Evolutionary conservation across 2,113 vertebrate genomes (phyloP).

Genomic region (Zingel zingel): DNA sequence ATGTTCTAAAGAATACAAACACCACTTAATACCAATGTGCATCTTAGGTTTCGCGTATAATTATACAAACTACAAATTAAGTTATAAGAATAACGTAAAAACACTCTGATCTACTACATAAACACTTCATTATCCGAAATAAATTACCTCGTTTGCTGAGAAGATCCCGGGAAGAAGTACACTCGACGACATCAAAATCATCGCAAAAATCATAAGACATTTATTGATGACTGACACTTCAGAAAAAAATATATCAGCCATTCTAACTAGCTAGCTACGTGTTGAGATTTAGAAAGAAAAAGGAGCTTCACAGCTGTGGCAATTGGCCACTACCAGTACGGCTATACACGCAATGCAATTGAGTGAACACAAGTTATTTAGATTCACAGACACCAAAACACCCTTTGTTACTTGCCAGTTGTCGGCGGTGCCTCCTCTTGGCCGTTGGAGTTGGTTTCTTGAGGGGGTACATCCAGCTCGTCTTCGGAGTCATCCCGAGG

Average conservation of each 20-base stretch:
- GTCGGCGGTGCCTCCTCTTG: conserved; percentile 79
- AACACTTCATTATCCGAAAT: conserved; percentile 42
- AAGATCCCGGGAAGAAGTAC: conserved; percentile 45
- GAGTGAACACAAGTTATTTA: conserved; percentile 78
- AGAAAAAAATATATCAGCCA: conserved; percentile 56
- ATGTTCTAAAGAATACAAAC: conserved; percentile 11
- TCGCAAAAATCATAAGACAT: conserved; percentile 63
- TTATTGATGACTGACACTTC: conserved; percentile 70
- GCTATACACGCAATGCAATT: conserved; percentile 70
- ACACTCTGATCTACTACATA: conserved; percentile 27
- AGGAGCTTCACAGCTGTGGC: conserved; percentile 59
- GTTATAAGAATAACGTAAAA: conserved; percentile 44
- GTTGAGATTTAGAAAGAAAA: conserved; percentile 58
- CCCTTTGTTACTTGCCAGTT: conserved; percentile 85
- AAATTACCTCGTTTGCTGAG: conserved; percentile 68
- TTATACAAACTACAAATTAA: conserved; percentile 28
- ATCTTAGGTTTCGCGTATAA: conserved; percentile 22
- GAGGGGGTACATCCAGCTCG: conserved; percentile 84
- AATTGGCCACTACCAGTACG: conserved; percentile 62
- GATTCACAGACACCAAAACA: conserved; percentile 79
- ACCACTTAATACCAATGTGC: not conserved
- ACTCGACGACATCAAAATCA: conserved; percentile 71
- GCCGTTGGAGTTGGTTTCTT: conserved; percentile 78
- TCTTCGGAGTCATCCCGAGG: conserved; percentile 82
- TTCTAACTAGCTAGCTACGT: conserved; percentile 47